Base-by-base conservation (phyloP, 1,140 invertebrate genomes). In the Apis dorsata region DNA sequence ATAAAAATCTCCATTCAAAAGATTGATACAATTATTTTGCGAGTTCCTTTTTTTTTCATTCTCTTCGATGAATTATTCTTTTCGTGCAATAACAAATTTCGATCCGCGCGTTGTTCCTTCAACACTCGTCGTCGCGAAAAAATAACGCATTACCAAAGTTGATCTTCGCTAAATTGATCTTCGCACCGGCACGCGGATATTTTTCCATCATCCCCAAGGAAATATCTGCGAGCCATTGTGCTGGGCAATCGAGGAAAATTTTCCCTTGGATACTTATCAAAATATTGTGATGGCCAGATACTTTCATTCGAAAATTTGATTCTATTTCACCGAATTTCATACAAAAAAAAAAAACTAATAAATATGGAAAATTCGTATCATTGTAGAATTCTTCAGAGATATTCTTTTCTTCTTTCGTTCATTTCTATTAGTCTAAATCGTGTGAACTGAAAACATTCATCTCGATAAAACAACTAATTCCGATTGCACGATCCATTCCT, bases 191-290 rank as follows among this genome's bases (percentile, higher is more conserved):
- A 85, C 83, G 76, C 74, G 75, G 86, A 79, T 93, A 91, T 93
- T 93, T 92, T 92, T 92, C 92, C 91, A 92, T 88, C 90, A 90
- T 90, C 86, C 88, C 77, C 91, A 91, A 93, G 91, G 91, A 93
- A 93, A 92, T 91, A 93, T 89, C 88, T 84, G 75, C 91, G 91
- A 93, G 90, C 93, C 93, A 91, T 90, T 78, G 86, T 87, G 73
- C 79, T 77, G 85, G 79, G 84, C 90, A 90, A 90, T 87, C 83
- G 89, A 87, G 90, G 91, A 92, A 91, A 93, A 92, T 90, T 17
- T 91, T 90, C 90, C 89, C 90, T 92, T 88, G 90, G 91, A 90
- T 92, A 93, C 93, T 93, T 94, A 91, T 94, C 92, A 93, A 94
- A 93, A 94, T 93, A 94, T 94, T 93, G 90, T 92, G 92, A 93